Percentiles rank a stretch among this genome's conserved stretches.
These are phyloP conservation scores for Axis porcinus DNA, from an alignment of 2,113 vertebrate genomes.

Conservation along the genomic window DNA sequence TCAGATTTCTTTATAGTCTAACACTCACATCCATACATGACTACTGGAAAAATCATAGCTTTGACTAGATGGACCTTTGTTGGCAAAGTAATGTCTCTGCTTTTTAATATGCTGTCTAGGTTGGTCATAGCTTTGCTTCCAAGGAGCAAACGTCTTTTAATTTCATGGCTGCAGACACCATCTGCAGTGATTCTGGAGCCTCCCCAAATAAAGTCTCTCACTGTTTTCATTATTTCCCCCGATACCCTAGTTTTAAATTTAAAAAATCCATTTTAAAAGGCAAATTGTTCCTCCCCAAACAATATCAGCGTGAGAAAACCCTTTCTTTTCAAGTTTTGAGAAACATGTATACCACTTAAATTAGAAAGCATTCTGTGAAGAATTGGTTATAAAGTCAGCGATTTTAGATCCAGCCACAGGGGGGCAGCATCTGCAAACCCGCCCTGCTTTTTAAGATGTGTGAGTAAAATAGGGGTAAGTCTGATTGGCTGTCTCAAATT, in stretches of 20 bases:
- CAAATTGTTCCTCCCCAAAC: not conserved
- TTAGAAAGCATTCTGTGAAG: not conserved
- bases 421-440: not conserved
- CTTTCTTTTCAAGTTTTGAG: not conserved
- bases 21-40: no score
- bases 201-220: no score
- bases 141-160: no score
- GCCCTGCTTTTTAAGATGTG: not conserved
- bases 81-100: no score
- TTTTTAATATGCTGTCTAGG: no score
- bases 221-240: fast-evolving
- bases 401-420: not conserved
- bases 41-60: no score
- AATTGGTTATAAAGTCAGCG: not conserved
- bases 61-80: no score
- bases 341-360: not conserved
- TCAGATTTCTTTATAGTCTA: no score
- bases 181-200: no score
- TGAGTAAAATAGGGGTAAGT: not conserved
- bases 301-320: not conserved
- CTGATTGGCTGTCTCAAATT: not conserved
- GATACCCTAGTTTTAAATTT: not conserved
- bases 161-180: no score
- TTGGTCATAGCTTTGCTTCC: no score
- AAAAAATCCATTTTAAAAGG: not conserved